Base-by-base conservation (phyloP, 1,140 invertebrate genomes). In the Stenopsyche tienmushanensis region DNA sequence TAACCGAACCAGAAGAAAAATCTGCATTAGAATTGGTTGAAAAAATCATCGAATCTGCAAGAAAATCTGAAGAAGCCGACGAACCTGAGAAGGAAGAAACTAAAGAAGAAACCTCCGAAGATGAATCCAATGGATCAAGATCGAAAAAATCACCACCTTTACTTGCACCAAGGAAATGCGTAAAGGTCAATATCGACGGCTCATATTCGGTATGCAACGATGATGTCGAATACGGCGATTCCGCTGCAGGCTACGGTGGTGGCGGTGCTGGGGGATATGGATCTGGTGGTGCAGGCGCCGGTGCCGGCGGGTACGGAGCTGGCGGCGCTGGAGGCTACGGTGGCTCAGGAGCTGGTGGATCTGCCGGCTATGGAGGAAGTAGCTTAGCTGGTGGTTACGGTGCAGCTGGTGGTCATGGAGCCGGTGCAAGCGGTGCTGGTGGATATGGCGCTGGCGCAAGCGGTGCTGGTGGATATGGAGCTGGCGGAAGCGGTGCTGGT, bases 131-230 rank as follows among this genome's bases (percentile, higher is more conserved):
- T 34, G n/a, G n/a, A n/a, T 44, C 53, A 60, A 64, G 62, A 24
- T 55, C 69, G 55, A 66, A 67, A 34, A 75, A 68, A 66, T 60
- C 55, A 29, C n/a, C 34, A 9, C 13, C 77, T 76, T 72, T 72
- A 72, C 72, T 60, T 69, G 65, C 71, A 65, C 45, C 44, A 72
- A 67, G 67, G 71, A 72, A 24, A 66, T 53, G 9, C 45, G 63
- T 13, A 68, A 20, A 65, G 58, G 34, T 17, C 69, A 34, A n/a
- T 8, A n/a, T 7, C 34, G 7, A 45, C 67, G 39, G 9, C 47
- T 10, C 71, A 67, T 15, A 42, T 64, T 0, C 68, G 60, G 20
- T 68, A 71, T 9, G 72, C 72, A 23, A 69, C 73, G 2, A 62
- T 62, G 64, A 71, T 18, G 53, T 65, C n/a, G 10, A 26, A 53